Conservation (phyloP, 1,140 invertebrate species). For the Lucilia cuprina region DNA sequence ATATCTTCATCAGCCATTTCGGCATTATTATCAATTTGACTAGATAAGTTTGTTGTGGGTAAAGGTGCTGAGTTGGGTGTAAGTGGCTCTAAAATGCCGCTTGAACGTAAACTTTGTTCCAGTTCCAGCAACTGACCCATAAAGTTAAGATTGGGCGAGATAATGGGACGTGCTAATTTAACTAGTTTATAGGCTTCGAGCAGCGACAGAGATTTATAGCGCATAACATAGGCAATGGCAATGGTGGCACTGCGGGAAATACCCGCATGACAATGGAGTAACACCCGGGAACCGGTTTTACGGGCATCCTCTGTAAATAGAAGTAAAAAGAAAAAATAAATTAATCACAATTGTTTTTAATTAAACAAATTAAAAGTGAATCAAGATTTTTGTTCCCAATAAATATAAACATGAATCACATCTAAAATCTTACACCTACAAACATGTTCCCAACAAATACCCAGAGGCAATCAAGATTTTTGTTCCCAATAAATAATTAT, state of each 20-base stretch:
- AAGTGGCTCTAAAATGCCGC: conserved; percentile 56
- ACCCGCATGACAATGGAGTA: conserved; percentile 95
- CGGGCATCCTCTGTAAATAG: conserved; percentile 83
- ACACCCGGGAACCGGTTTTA: conserved; percentile 77
- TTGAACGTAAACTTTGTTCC: conserved; percentile 73
- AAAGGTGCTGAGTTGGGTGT: conserved; percentile 40
- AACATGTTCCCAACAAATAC: no score
- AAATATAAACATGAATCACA: no score
- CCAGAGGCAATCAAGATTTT: no score
- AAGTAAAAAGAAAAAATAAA: conserved; percentile 45
- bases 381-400: no score
- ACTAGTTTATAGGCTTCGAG: conserved; percentile 90
- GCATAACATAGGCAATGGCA: conserved; percentile 94
- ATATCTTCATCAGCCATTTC: neutral
- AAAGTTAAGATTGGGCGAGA: conserved; percentile 97
- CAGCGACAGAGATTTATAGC: conserved; percentile 84
- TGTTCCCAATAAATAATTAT: no score
- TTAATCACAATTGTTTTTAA: neutral
- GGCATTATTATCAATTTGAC: conserved; percentile 24
- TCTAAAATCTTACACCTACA: no score
- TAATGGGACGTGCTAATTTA: conserved; percentile 85
- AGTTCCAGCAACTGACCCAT: conserved; percentile 93
- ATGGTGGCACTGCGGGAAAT: conserved; percentile 94
- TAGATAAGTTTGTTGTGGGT: conserved; percentile 24
- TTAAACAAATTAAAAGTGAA: no score